phyloP scores from a whole-genome alignment of 1,140 invertebrate genomes.

The Stenopsyche tienmushanensis region DNA sequence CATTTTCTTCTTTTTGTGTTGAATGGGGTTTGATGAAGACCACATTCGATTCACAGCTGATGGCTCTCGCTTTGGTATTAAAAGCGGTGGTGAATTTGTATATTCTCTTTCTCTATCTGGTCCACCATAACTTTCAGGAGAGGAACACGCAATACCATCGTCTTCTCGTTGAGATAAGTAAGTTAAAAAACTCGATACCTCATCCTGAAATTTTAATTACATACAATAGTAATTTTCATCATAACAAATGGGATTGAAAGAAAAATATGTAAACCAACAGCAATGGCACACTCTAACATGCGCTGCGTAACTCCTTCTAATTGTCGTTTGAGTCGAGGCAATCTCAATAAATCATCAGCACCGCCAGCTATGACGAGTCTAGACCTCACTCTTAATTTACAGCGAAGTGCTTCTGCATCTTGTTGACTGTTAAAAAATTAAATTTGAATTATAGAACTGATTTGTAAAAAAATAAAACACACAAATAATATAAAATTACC shows the following conservation, averaged over 20 bases:
- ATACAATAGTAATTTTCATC: background rate
- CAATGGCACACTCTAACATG: slow-evolving; percentile 40
- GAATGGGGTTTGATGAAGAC: background rate
- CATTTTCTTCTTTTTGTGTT: slow-evolving; percentile 26
- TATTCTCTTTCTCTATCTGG: slow-evolving; percentile 8
- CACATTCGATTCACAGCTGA: background rate
- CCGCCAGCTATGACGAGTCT: slow-evolving; percentile 38
- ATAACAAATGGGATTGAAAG: slow-evolving; percentile 4
- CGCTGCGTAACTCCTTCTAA: slow-evolving; percentile 39
- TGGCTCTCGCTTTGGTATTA: background rate
- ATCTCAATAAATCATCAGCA: slow-evolving; percentile 35
- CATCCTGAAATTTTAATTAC: slow-evolving; percentile 30
- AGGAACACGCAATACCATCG: slow-evolving; percentile 24
- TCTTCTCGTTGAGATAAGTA: slow-evolving; percentile 33
- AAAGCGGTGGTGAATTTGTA: background rate
- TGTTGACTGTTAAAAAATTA: slow-evolving; percentile 32
- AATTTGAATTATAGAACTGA: background rate
- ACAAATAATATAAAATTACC: slow-evolving; percentile 23
- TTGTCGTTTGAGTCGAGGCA: slow-evolving; percentile 33
- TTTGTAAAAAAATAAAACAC: slow-evolving; percentile 5
- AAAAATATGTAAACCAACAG: slow-evolving; percentile 23
- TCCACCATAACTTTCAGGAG: slow-evolving; percentile 31
- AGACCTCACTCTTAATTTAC: slow-evolving; percentile 33
- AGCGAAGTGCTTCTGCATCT: slow-evolving; percentile 36
- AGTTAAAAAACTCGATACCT: slow-evolving; percentile 36